Percentiles rank a stretch among this genome's conserved stretches.
These are phyloP conservation scores for Nettapus auritus DNA, from an alignment of 2,113 vertebrate genomes.

Conservation along the genomic window DNA sequence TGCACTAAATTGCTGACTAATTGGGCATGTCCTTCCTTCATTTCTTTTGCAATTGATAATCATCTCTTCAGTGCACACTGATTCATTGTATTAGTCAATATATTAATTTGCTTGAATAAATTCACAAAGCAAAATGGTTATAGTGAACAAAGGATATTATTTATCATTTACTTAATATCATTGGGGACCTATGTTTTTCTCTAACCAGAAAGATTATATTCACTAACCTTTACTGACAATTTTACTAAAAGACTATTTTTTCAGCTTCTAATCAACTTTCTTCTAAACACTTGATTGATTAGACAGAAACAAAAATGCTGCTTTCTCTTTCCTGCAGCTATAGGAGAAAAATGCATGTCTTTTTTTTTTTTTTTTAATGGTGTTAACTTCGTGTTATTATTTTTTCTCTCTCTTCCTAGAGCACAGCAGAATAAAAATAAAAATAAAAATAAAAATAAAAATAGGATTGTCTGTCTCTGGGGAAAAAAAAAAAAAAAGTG, in stretches of 20 bases:
- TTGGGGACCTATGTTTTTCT: background rate
- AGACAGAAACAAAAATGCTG: rapidly evolving
- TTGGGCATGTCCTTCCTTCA: background rate
- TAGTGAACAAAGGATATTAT: background rate
- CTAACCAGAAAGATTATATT: background rate
- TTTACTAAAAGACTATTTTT: background rate
- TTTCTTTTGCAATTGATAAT: slow-evolving; percentile 10
- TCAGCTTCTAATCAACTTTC: background rate
- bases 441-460: background rate
- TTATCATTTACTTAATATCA: background rate
- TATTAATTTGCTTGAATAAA: background rate
- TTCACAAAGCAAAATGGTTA: background rate
- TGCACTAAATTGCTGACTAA: slow-evolving; percentile 48
- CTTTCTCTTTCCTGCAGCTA: background rate
- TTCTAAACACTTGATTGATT: background rate
- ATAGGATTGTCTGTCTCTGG: background rate
- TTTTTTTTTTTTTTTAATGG: background rate
- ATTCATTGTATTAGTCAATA: background rate
- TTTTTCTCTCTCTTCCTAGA: background rate
- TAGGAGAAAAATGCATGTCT: background rate
- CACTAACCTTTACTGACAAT: background rate
- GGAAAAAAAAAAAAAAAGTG: background rate
- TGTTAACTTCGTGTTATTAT: background rate
- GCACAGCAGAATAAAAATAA: background rate
- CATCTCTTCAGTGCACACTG: background rate